Evolutionary conservation across 1,140 invertebrate genomes (phyloP).

Genomic region (Manduca sexta): DNA sequence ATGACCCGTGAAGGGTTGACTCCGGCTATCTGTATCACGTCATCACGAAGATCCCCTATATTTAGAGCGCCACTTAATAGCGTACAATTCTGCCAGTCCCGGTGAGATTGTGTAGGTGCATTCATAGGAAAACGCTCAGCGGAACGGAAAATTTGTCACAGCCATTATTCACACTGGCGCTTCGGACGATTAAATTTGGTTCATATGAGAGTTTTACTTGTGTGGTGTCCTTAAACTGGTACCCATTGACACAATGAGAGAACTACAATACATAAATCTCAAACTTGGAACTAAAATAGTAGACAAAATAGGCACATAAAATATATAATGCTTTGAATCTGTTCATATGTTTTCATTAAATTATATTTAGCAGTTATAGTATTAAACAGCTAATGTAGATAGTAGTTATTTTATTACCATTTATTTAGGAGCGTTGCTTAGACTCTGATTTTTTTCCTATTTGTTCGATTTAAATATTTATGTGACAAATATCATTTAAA

Average conservation of each 20-base stretch:
- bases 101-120: conserved; percentile 64
- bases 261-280: not conserved
- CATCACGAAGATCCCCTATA: conserved; percentile 44
- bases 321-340: no score
- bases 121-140: conserved; percentile 66
- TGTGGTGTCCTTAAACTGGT: conserved; percentile 10
- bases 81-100: conserved; percentile 61
- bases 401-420: no score
- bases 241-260: conserved; percentile 5
- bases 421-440: no score
- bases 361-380: no score
- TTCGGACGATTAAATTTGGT: conserved; percentile 66
- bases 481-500: no score
- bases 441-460: no score
- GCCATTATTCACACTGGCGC: conserved; percentile 62
- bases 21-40: conserved; percentile 30
- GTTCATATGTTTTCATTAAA: no score
- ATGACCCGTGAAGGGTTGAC: conserved; percentile 35
- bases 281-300: no score
- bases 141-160: conserved; percentile 67
- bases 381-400: no score
- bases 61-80: conserved; percentile 69
- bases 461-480: no score
- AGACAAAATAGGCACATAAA: no score
- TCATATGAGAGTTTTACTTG: conserved; percentile 36